Evolutionary conservation across 37 sponge, comb jelly and placozoan genomes (phyloP).

Genomic region (Chondrosia reniformis): DNA sequence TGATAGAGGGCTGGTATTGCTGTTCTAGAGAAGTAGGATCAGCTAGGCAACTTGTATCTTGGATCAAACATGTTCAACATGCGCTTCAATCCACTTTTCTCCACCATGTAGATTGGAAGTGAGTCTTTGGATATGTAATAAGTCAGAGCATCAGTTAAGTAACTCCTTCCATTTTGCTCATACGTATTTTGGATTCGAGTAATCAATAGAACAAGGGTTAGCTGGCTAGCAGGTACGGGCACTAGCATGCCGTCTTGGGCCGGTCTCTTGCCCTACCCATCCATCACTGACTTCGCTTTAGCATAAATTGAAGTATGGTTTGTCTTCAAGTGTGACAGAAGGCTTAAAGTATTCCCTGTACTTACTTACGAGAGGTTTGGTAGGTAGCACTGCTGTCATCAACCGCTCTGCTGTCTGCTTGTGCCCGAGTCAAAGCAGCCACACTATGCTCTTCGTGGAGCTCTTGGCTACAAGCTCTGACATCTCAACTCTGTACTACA

Average conservation of each 20-base stretch:
- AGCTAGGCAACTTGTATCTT: slow-evolving; percentile 29
- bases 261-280: background rate
- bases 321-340: slow-evolving; percentile 10
- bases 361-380: slow-evolving; percentile 4
- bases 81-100: slow-evolving; percentile 16
- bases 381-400: slow-evolving; percentile 20
- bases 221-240: slow-evolving; percentile 8
- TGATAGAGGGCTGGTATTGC: slow-evolving; percentile 34
- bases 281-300: slow-evolving; percentile 16
- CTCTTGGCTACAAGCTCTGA: slow-evolving; percentile 5
- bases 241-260: background rate
- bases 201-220: background rate
- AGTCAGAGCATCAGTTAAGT: slow-evolving; percentile 23
- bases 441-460: slow-evolving; percentile 17
- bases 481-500: background rate
- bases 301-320: slow-evolving; percentile 15
- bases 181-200: background rate
- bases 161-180: slow-evolving; percentile 33
- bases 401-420: background rate
- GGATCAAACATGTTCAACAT: slow-evolving; percentile 18
- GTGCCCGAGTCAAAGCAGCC: background rate
- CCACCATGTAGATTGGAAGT: slow-evolving; percentile 16
- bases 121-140: slow-evolving; percentile 27
- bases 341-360: slow-evolving; percentile 35
- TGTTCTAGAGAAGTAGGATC: slow-evolving; percentile 17